phyloP scores from a whole-genome alignment of 1,140 invertebrate species.

The Chelonus insularis region DNA sequence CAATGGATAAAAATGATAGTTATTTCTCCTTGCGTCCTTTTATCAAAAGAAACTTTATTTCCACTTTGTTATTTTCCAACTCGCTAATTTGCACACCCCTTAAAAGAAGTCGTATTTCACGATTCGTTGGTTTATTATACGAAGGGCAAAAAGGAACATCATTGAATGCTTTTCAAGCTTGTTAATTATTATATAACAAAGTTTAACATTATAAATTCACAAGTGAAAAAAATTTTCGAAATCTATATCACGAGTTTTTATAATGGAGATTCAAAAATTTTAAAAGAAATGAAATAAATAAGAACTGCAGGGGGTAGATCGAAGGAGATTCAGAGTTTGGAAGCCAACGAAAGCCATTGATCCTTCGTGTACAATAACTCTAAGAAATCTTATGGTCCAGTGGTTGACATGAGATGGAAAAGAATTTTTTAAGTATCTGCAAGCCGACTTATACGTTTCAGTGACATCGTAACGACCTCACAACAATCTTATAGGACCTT shows the following conservation, averaged over 20 bases:
- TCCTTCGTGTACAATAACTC: constrained; percentile 27
- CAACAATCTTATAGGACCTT: constrained; percentile 7
- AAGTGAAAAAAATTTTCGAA: neutral
- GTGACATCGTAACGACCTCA: constrained; percentile 30
- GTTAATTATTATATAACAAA: constrained; percentile 37
- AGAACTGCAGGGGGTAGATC: constrained; percentile 22
- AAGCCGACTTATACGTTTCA: constrained; percentile 34
- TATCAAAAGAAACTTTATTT: constrained; percentile 22
- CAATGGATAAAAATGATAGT: no score
- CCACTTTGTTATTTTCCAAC: constrained; percentile 35
- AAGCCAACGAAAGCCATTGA: constrained; percentile 29
- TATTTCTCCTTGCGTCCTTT: constrained; percentile 4
- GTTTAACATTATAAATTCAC: neutral
- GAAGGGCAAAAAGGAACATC: neutral
- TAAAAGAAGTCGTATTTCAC: constrained; percentile 27
- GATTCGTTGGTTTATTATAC: constrained; percentile 19
- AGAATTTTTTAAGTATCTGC: constrained; percentile 24
- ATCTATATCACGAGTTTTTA: no score
- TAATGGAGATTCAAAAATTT: no score
- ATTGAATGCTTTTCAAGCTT: constrained; percentile 4
- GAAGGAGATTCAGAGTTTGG: constrained; percentile 20
- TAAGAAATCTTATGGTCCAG: constrained; percentile 19
- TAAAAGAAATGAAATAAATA: constrained; percentile 5
- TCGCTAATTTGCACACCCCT: constrained; percentile 30
- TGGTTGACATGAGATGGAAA: constrained; percentile 4